phyloP scores from a whole-genome alignment of 2,797 vertebrate genomes.

The Hippoglossus hippoglossus region DNA sequence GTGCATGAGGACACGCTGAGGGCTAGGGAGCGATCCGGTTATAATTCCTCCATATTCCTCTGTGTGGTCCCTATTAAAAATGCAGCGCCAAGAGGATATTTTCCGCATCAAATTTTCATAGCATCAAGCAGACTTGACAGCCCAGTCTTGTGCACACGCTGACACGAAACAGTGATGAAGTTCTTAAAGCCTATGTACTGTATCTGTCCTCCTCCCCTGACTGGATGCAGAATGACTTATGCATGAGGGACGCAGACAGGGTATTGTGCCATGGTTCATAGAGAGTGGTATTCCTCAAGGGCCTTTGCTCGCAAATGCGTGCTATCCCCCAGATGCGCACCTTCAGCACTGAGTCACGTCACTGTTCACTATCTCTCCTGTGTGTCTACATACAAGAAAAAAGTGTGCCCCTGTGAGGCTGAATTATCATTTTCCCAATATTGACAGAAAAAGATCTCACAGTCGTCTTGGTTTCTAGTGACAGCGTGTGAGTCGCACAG shows the following conservation, averaged over 20 bases:
- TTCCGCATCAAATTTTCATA: slow-evolving; percentile 81
- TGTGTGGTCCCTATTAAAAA: slow-evolving; percentile 76
- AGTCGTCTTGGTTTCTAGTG: slow-evolving; percentile 10
- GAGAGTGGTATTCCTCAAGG: slow-evolving; percentile 41
- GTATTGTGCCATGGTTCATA: slow-evolving; percentile 40
- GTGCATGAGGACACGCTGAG: slow-evolving; percentile 2
- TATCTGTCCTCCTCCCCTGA: slow-evolving; percentile 16
- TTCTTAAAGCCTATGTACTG: slow-evolving; percentile 26
- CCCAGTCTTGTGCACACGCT: slow-evolving; percentile 33
- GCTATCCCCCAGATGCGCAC: slow-evolving; percentile 40
- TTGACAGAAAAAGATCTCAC: neutral
- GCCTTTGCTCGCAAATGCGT: slow-evolving; percentile 14
- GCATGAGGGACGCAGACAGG: slow-evolving; percentile 28
- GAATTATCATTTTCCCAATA: slow-evolving; percentile 23
- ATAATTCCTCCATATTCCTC: slow-evolving; percentile 60
- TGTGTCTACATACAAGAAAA: slow-evolving; percentile 9
- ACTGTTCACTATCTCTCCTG: slow-evolving; percentile 26
- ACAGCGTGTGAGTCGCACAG: slow-evolving; percentile 22
- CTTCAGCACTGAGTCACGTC: slow-evolving; percentile 31
- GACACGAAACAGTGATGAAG: slow-evolving; percentile 58
- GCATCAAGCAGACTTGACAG: slow-evolving; percentile 70
- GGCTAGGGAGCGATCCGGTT: slow-evolving; percentile 47
- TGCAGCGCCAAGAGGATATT: slow-evolving; percentile 80
- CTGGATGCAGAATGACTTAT: slow-evolving; percentile 36
- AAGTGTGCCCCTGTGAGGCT: slow-evolving; percentile 1